Percentiles rank a stretch among this genome's conserved stretches.
These are phyloP conservation scores for Idaea biselata DNA, from an alignment of 2,888 invertebrate genomes.

Conservation along the genomic window DNA sequence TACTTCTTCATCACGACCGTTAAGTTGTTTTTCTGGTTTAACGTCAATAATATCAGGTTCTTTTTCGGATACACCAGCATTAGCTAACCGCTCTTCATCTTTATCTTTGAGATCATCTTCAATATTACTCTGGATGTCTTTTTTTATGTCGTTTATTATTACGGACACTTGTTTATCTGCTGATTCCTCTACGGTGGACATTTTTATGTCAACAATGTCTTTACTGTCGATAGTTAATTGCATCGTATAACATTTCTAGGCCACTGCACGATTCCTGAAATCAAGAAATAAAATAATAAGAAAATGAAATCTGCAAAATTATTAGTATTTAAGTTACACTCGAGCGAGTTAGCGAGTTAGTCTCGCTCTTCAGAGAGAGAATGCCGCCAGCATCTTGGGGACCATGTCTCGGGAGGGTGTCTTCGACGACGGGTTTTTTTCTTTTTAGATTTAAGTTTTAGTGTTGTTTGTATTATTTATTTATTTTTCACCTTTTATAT, in stretches of 20 bases:
- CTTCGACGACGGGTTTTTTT: too few relatives aligned
- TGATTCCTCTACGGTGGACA: conserved; percentile 51
- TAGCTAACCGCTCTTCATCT: background rate
- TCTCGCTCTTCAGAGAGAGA: too few relatives aligned
- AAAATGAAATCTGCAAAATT: conserved; percentile 20
- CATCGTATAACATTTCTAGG: conserved; percentile 64
- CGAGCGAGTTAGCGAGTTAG: too few relatives aligned
- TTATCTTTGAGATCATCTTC: conserved; percentile 19
- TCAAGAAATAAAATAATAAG: conserved; percentile 22
- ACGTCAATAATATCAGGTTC: background rate
- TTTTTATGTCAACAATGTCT: conserved; percentile 50
- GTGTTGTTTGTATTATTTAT: too few relatives aligned
- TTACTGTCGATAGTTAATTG: conserved; percentile 66
- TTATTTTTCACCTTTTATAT: too few relatives aligned
- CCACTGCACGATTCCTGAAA: conserved; percentile 46
- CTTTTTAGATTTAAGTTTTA: too few relatives aligned
- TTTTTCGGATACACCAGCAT: background rate
- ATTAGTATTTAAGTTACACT: too few relatives aligned
- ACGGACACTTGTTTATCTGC: background rate
- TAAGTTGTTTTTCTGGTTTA: background rate
- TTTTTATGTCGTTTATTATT: conserved; percentile 32
- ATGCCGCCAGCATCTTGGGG: too few relatives aligned
- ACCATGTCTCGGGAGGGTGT: too few relatives aligned
- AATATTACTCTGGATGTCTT: conserved; percentile 38
- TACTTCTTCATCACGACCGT: background rate